Base-by-base conservation (phyloP, 2,797 vertebrate genomes). In the Acipenser ruthenus region DNA sequence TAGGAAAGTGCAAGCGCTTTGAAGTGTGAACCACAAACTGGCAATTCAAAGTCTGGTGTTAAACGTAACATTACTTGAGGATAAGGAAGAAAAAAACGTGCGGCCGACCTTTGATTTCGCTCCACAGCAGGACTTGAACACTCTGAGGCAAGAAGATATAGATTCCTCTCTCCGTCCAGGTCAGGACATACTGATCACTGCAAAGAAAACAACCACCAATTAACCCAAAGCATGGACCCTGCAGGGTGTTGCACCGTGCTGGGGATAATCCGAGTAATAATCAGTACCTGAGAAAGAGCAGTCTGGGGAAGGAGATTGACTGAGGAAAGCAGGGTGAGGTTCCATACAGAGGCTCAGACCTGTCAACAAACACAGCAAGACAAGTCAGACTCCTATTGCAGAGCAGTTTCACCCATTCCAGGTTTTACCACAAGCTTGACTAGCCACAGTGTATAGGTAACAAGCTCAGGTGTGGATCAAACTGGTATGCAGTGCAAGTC, bases 61-160 rank as follows among this genome's bases (percentile, higher is more conserved):
- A 23, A 23, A 23, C 23, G 23, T 23, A 23, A 23, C 23, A 23
- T 23, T 23, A 3, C 23, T 23, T 23, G 23, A 23, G 23, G 23
- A 23, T 23, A 23, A 23, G 23, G 23, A 23, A 23, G 23, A 23
- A 23, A 23, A 4, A 37, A 3, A 18, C 4, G 23, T 37, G 23
- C 23, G 2, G 23, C 4, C 23, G 48, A 95, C 95, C 96, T 92
- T 91, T 94, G 58, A 98, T 75, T 80, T 96, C 92, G 69, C 94
- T 94, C 96, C 97, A 99, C 59, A 99, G 88, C 65, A 99, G 91
- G 69, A 99, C 90, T 76, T 99, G 93, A 74, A 94, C 89, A 10
- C 84, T 96, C 75, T 96, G 93, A 72, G 96, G 97, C 74, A 94
- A 87, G 60, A 98, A 95, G 80, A 98, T 75, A 75, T 94, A 99